These are phyloP conservation scores for Tychaedon coryphoeus DNA, from an alignment of 2,113 vertebrate species.

Conservation along the genomic window DNA sequence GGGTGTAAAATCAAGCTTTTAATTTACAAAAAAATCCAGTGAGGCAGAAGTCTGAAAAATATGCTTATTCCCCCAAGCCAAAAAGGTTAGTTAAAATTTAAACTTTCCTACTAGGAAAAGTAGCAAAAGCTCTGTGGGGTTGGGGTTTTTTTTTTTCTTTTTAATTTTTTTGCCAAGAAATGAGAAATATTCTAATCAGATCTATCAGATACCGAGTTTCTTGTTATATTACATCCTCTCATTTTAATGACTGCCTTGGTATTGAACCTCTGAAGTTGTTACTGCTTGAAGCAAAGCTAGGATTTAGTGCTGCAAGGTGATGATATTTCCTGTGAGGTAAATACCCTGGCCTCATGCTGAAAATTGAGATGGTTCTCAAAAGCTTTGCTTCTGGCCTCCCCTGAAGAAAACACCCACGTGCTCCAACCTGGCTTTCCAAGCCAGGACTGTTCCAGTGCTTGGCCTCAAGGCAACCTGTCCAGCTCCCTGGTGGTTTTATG, in stretches of 20 bases:
- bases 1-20: background rate
- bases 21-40: background rate
- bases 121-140: background rate
- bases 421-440: background rate
- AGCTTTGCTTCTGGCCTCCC: background rate
- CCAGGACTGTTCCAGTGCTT: background rate
- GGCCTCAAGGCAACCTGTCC: background rate
- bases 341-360: background rate
- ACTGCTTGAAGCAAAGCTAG: background rate
- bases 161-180: background rate
- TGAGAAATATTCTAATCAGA: background rate
- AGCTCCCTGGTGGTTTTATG: background rate
- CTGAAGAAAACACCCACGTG: background rate
- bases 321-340: slow-evolving; percentile 2
- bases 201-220: background rate
- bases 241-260: background rate
- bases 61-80: background rate
- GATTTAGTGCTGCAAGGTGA: background rate
- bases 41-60: background rate
- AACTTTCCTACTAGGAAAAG: background rate
- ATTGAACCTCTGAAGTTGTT: background rate
- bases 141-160: background rate
- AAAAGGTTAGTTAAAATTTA: background rate
- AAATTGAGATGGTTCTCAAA: background rate
- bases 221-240: background rate